phyloP scores from a whole-genome alignment of 2,113 vertebrate genomes.

The Chamaea fasciata region DNA sequence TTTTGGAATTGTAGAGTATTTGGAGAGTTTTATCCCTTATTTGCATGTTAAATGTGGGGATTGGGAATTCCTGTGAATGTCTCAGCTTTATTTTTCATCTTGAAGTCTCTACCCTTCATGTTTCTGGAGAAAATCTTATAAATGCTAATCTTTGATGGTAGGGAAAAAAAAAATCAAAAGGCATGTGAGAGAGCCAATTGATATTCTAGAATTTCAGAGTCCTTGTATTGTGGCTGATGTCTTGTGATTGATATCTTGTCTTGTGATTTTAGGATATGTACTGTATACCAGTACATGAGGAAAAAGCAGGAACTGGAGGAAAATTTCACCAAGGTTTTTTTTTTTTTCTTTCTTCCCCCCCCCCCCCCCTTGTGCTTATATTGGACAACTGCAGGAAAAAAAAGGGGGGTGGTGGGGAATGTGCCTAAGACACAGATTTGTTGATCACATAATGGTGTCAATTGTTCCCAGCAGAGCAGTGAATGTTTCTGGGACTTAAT shows the following conservation, averaged over 20 bases:
- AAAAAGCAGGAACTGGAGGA: neutral
- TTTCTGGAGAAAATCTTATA: neutral
- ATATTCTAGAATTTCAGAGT: neutral
- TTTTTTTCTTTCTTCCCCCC: accelerated
- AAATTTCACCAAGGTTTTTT: neutral
- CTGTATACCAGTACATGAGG: neutral
- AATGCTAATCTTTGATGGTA: neutral
- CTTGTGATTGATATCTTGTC: neutral
- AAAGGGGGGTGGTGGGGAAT: neutral
- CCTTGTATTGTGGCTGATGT: neutral
- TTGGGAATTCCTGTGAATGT: neutral
- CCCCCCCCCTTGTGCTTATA: neutral
- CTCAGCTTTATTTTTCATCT: neutral
- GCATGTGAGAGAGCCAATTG: neutral
- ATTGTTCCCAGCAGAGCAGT: constrained; percentile 24
- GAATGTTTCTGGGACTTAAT: constrained; percentile 59
- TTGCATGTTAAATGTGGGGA: neutral
- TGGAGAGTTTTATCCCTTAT: neutral
- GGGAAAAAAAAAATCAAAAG: neutral
- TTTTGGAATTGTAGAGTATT: neutral
- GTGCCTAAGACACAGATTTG: neutral
- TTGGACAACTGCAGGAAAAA: neutral
- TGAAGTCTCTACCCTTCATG: neutral
- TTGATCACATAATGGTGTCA: constrained; percentile 18
- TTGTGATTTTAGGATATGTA: neutral